These are phyloP conservation scores for Myopa testacea DNA, from an alignment of 2,888 invertebrate genomes.

Conservation along the genomic window DNA sequence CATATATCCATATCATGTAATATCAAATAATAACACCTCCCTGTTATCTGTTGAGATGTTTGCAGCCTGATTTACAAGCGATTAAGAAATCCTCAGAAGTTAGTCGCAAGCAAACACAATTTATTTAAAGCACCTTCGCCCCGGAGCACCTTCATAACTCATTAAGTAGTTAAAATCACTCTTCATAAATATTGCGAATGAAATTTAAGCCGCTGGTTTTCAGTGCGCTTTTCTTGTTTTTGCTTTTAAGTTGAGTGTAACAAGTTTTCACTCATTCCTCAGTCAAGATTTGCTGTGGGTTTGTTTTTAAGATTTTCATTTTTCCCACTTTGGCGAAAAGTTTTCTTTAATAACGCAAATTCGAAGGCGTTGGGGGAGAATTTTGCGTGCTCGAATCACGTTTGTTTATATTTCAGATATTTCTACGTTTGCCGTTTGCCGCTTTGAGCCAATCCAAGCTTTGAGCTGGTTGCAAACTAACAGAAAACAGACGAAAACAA, in stretches of 20 bases:
- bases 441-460: background rate
- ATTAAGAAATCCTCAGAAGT: no score
- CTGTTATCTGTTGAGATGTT: no score
- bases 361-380: constrained; percentile 7
- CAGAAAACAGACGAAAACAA: background rate
- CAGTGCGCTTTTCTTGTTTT: background rate
- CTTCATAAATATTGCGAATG: background rate
- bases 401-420: constrained; percentile 20
- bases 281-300: background rate
- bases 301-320: background rate
- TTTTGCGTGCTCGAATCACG: constrained; percentile 27
- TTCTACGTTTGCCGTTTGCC: background rate
- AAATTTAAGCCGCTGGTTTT: background rate
- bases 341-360: constrained; percentile 12
- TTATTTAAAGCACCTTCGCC: no score
- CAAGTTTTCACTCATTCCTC: background rate
- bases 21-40: no score
- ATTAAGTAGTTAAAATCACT: no score
- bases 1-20: no score
- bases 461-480: background rate
- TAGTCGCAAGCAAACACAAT: no score
- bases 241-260: background rate
- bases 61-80: no score
- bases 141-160: no score
- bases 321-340: background rate